Evolutionary conservation across 1,140 invertebrate genomes (phyloP), one percentile per base, ranked within the genome.

Genomic region (Trachelipus rathkii): DNA sequence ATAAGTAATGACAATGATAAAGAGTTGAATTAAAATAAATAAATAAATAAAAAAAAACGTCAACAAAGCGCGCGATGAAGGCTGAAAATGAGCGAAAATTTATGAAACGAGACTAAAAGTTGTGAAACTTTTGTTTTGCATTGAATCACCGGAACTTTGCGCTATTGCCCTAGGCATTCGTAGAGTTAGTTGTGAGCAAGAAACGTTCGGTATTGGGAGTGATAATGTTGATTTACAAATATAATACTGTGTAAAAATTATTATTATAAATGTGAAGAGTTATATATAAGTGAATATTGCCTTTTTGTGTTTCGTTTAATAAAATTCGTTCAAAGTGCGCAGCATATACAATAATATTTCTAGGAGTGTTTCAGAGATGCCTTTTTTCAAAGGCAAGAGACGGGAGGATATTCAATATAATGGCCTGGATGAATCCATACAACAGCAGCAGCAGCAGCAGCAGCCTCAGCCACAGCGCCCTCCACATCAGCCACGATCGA

Each of bases 131-230:
- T 60, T 19, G 19, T 19, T 60, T 60, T 15, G 11, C 11, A 60
- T 60, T 60, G 50, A 15, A 13, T 60, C 50, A 60, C 50, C 50
- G 50, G 50, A 60, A 60, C 50, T 60, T 60, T 60, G 50, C 50
- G 19, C 50, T 60, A 60, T 60, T 60, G 50, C 50, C 50, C 50
- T 60, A 60, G 50, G 50, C 50, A 60, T 13, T 60, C 19, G 50
- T 60, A 60, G 50, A 60, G 50, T 60, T 19, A 60, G 50, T 60
- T 15, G 11, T 60, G 50, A 60, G 8, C 19, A 19, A 13, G 50
- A 60, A 15, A 2, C 11, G 11, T 19, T 60, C 19, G 8, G 11
- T 2, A 60, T 19, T 60, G 50, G 50, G 19, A 19, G 50, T 60
- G 50, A 60, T 60, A 19, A 60, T 60, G 50, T 15, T 60, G 50